Evolutionary conservation across 2,113 vertebrate species (phyloP).

Genomic region (Pagrus major): DNA sequence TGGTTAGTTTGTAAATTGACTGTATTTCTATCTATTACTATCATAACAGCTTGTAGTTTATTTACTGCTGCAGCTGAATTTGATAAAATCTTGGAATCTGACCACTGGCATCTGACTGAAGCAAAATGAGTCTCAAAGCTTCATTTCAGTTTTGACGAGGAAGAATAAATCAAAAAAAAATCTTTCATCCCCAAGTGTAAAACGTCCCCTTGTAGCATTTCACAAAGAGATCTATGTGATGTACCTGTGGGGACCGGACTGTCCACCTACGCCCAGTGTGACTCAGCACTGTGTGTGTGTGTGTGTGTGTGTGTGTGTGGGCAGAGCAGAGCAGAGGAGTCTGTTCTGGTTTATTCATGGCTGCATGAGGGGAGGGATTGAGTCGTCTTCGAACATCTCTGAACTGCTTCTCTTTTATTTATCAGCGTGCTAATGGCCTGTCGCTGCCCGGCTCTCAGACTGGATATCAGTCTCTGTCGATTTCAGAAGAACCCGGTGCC

Average conservation of each 20-base stretch:
- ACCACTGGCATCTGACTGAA: background rate
- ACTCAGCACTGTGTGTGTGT: slow-evolving; percentile 13
- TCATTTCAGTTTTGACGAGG: too few relatives aligned
- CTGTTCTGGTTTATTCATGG: slow-evolving; percentile 25
- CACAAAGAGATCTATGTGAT: background rate
- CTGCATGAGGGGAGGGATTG: background rate
- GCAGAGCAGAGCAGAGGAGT: slow-evolving; percentile 9
- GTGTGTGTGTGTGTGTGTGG: background rate
- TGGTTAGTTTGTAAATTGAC: too few relatives aligned
- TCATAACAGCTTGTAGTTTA: too few relatives aligned
- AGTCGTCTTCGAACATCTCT: slow-evolving; percentile 18
- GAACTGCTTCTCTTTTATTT: slow-evolving; percentile 27
- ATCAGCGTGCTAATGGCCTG: slow-evolving; percentile 14
- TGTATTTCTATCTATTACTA: too few relatives aligned
- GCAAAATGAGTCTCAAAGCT: background rate
- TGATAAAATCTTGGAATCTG: background rate
- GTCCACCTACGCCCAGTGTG: slow-evolving; percentile 29
- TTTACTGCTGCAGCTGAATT: background rate
- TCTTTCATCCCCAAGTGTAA: background rate
- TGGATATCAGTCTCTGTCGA: slow-evolving; percentile 18
- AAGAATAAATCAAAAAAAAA: too few relatives aligned
- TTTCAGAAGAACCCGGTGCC: background rate
- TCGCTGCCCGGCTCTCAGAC: background rate
- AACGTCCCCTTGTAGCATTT: background rate
- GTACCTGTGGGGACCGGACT: slow-evolving; percentile 13